A percentile compares a stretch with the other conserved stretches of the same genome.
These are phyloP conservation scores for Popillia japonica DNA, from an alignment of 1,140 invertebrate species.

Conservation along the genomic window DNA sequence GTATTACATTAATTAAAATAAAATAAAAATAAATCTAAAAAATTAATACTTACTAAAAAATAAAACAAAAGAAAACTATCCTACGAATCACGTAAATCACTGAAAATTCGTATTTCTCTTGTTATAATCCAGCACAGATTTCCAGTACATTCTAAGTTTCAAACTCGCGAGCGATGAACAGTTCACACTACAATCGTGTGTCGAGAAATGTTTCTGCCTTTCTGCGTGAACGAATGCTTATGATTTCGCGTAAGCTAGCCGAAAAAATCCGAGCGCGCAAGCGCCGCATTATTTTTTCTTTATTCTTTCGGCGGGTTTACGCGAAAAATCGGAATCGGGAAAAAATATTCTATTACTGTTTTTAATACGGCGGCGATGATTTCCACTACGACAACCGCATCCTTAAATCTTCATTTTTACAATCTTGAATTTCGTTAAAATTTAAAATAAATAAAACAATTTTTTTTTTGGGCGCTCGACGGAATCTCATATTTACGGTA, in stretches of 20 bases:
- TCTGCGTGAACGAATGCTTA: neutral
- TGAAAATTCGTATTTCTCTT: neutral
- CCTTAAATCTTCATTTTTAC: no score
- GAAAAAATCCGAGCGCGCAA: neutral
- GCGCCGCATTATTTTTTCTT: neutral
- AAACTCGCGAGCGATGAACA: neutral
- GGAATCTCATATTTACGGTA: no score
- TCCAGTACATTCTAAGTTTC: no score
- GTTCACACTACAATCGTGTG: neutral
- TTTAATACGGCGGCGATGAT: no score
- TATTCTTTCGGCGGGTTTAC: no score
- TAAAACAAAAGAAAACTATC: conserved; percentile 7
- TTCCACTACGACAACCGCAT: no score
- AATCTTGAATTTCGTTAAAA: no score
- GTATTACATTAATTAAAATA: neutral
- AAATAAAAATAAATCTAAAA: neutral
- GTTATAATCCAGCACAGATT: no score
- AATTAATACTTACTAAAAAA: neutral
- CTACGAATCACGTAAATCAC: neutral
- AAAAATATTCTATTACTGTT: no score
- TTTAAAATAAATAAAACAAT: no score
- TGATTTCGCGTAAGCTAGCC: neutral
- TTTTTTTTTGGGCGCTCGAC: no score
- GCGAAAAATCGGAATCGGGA: no score
- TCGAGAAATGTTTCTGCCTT: neutral